Conservation (phyloP, 2,113 vertebrate genomes). For the Eonycteris spelaea region DNA sequence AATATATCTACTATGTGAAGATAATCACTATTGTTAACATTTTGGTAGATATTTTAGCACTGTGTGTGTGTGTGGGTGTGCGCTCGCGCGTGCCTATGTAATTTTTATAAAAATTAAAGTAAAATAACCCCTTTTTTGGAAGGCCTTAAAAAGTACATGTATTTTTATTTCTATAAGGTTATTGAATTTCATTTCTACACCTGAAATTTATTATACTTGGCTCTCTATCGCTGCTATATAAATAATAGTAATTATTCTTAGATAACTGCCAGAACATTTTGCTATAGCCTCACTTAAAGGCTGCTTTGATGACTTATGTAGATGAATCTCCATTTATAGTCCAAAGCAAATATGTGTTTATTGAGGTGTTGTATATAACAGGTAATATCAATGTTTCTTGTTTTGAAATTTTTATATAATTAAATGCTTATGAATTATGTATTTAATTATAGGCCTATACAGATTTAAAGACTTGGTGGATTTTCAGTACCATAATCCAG, state of each 20-base stretch:
- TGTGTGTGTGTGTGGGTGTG: not conserved
- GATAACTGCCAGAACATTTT: not conserved
- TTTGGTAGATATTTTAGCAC: not conserved
- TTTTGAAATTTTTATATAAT: not conserved
- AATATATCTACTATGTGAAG: not conserved
- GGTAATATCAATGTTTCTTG: not conserved
- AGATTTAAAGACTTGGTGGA: not conserved
- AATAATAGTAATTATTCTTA: not conserved
- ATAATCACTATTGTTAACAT: not conserved
- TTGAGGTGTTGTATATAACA: not conserved
- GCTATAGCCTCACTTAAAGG: not conserved
- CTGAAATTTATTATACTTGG: not conserved
- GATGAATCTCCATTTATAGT: not conserved
- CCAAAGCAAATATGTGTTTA: not conserved
- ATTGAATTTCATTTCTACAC: not conserved
- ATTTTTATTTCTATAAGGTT: not conserved
- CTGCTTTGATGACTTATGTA: not conserved
- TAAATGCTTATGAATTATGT: not conserved
- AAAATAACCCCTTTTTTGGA: not conserved
- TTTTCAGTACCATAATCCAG: not conserved
- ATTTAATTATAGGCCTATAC: not conserved
- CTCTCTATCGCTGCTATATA: not conserved
- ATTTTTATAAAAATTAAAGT: not conserved
- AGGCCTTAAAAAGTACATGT: not conserved
- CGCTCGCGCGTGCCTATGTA: not conserved